A percentile compares a stretch with the other conserved stretches of the same genome.
phyloP scores from a whole-genome alignment of 2,797 vertebrate species.

The Chaetodon trifasciatus region DNA sequence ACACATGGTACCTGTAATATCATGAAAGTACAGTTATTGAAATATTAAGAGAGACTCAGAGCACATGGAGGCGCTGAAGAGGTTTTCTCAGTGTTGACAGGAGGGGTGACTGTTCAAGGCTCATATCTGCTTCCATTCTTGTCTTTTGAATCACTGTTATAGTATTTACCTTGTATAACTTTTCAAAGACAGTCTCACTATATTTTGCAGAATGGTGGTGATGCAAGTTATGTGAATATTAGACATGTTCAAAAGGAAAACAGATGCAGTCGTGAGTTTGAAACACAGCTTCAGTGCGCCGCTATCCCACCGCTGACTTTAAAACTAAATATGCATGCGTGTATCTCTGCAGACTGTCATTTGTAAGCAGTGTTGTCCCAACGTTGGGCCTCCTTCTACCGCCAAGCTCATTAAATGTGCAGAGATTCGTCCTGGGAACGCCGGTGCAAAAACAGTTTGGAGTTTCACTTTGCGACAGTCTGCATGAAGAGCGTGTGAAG shows the following conservation, averaged over 20 bases:
- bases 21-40: slow-evolving; percentile 39
- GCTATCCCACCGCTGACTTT: neutral
- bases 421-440: neutral
- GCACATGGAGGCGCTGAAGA: slow-evolving; percentile 1
- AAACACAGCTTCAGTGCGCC: neutral
- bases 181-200: neutral
- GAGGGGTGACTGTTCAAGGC: neutral
- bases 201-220: neutral
- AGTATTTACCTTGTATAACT: neutral
- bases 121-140: neutral
- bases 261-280: too few species aligned
- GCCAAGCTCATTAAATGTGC: neutral
- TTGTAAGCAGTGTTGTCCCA: neutral
- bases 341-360: neutral
- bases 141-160: neutral
- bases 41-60: slow-evolving; percentile 31
- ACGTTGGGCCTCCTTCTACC: neutral
- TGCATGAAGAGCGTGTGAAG: neutral
- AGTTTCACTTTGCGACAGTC: neutral
- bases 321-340: neutral
- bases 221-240: neutral
- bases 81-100: neutral
- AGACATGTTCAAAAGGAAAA: neutral
- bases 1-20: slow-evolving; percentile 40
- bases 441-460: neutral